phyloP scores from a whole-genome alignment of 2,888 invertebrate genomes.

The Drosophila buzzatii region DNA sequence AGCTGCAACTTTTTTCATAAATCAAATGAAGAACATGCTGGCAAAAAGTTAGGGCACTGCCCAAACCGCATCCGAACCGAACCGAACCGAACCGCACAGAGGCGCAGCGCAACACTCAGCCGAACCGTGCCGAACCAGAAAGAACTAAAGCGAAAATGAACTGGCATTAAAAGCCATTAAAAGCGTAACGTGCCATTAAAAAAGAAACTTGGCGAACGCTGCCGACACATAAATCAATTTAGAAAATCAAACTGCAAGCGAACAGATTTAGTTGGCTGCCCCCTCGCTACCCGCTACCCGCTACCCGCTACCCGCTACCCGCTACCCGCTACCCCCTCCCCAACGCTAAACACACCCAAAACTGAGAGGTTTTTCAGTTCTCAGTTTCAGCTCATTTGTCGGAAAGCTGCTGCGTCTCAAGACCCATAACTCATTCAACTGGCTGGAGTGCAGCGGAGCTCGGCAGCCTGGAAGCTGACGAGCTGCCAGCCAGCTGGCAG shows the following conservation, averaged over 20 bases:
- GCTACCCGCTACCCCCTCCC: background rate
- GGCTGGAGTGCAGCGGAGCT: background rate
- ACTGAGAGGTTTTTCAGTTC: conserved; percentile 14
- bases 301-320: background rate
- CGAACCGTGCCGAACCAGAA: background rate
- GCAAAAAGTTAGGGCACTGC: conserved; percentile 37
- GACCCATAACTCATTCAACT: conserved; percentile 61
- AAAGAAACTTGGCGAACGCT: conserved; percentile 43
- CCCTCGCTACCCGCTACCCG: background rate
- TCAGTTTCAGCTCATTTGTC: conserved; percentile 53
- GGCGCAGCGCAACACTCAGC: background rate
- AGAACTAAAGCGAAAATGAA: conserved; percentile 14
- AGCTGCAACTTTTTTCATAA: conserved; percentile 77
- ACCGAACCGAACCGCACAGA: background rate
- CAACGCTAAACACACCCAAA: background rate
- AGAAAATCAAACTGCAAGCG: conserved; percentile 19
- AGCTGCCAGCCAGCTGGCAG: conserved; percentile 33
- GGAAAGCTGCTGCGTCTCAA: conserved; percentile 18
- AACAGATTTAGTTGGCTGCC: background rate
- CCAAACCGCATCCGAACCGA: background rate
- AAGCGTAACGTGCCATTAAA: conserved; percentile 51
- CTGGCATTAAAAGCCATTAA: conserved; percentile 49
- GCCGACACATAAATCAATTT: conserved; percentile 63
- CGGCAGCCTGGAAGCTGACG: conserved; percentile 13
- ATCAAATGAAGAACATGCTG: conserved; percentile 54